Evolutionary conservation across 2,797 vertebrate species (phyloP).

Genomic region (Brachymystax lenok): DNA sequence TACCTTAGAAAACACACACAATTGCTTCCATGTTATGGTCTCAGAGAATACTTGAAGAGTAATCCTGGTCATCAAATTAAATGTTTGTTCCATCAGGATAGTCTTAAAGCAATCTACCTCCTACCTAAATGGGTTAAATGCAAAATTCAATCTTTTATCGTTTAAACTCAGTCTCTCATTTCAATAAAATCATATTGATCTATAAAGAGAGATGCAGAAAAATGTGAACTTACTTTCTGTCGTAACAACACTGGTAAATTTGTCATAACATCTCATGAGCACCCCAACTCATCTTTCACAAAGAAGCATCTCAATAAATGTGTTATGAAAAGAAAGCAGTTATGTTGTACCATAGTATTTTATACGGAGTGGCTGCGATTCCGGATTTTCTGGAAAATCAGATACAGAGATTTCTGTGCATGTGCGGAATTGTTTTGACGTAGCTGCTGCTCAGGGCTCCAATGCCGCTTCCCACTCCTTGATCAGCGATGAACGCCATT

Average conservation of each 20-base stretch:
- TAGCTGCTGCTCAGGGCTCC: too few species aligned
- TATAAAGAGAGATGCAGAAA: neutral
- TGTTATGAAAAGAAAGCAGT: neutral
- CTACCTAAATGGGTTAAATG: neutral
- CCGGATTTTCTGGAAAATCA: too few species aligned
- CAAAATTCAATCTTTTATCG: neutral
- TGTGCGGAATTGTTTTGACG: too few species aligned
- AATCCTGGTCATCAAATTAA: too few species aligned
- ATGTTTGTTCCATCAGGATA: neutral
- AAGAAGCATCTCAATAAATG: neutral
- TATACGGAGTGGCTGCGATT: neutral
- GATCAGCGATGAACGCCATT: too few species aligned
- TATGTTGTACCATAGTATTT: neutral
- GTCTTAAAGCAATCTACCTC: neutral
- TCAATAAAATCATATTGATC: neutral
- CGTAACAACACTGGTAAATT: neutral
- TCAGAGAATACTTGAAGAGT: too few species aligned
- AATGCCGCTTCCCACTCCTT: too few species aligned
- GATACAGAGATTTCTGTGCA: too few species aligned
- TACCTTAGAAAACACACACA: too few species aligned
- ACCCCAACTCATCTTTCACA: neutral
- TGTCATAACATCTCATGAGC: neutral
- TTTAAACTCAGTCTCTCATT: neutral
- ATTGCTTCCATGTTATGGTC: too few species aligned
- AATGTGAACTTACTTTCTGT: neutral